phyloP scores from a whole-genome alignment of 2,113 vertebrate genomes.

The Oryzias woworae region DNA sequence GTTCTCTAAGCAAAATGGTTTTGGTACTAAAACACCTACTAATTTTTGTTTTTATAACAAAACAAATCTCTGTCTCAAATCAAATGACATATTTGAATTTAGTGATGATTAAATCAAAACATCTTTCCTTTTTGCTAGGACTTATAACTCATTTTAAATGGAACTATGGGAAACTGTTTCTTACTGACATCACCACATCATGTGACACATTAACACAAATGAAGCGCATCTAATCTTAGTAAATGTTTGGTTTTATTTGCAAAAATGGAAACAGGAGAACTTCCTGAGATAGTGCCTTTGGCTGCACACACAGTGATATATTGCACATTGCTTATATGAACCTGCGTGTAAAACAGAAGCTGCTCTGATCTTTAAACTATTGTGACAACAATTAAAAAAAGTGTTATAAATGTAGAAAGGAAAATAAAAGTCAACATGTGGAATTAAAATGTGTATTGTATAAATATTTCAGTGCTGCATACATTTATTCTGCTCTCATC shows the following conservation, averaged over 20 bases:
- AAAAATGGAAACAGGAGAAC: neutral
- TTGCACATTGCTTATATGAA: conserved; percentile 30
- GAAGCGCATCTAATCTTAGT: conserved; percentile 1
- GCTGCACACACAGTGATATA: conserved; percentile 36
- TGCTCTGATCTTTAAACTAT: conserved; percentile 19
- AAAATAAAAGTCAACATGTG: neutral
- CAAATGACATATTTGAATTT: no score
- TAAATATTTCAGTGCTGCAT: conserved; percentile 61
- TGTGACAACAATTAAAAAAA: neutral
- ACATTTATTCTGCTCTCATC: conserved; percentile 11
- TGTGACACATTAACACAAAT: neutral
- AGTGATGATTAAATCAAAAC: no score
- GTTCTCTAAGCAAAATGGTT: no score
- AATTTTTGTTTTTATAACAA: no score
- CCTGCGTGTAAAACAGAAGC: conserved; percentile 20
- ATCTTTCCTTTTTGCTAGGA: no score
- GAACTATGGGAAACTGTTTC: no score
- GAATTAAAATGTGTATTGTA: conserved; percentile 19
- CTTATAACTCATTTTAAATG: no score
- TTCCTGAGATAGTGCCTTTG: conserved; percentile 55
- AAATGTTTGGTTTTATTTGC: conserved; percentile 42
- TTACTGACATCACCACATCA: neutral
- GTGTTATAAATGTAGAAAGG: neutral
- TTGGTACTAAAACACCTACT: no score
- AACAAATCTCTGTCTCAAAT: no score